Base-by-base conservation (phyloP, 2,797 vertebrate genomes). In the Carcharodon carcharias region DNA sequence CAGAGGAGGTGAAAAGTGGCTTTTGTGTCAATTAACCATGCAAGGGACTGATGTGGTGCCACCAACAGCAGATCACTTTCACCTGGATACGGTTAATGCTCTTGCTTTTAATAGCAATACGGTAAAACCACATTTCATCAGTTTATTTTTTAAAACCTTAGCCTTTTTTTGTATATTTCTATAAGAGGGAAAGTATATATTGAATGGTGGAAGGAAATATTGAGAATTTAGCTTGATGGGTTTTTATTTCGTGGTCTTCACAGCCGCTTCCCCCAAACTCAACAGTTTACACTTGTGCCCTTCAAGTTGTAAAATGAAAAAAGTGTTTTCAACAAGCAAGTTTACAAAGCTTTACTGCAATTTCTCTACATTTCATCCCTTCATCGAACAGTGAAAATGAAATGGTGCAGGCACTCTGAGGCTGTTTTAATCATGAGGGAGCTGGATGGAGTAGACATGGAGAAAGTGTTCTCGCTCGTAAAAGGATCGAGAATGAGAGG, bases 101-200 rank as follows among this genome's bases (percentile, higher is more conserved):
- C 69, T 95, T 95, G 18, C 69, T 77, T 95, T 58, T 12, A 69
- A 73, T 50, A 77, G 14, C 94, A 95, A 95, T 69, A 95, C 94
- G 94, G 94, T 95, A 95, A 95, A 95, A 56, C 12, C 69, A 95
- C 69, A 95, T 93, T 26, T 45, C 31, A 21, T 26, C 26, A 16
- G 35, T 54, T 4, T 45, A 31, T 14, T 56, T 95, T 58, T 92
- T 50, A 87, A 26, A 56, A 89, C 56, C 61, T 26, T 2, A 0
- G 23, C 0, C 21, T 50, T 8, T 26, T 35, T 45, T 28, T 95
- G 0, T 95, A 95, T 54, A 95, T 67, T 21, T 69, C 94, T 50
- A 14, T 61, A 67, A 40, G 65, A 8, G 63, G 8, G 21, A 61
- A 40, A 61, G 7, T 35, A 40, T 91, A 91, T 61, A 16, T 91